phyloP scores from a whole-genome alignment of 2,797 vertebrate species.

The Pangasius djambal region DNA sequence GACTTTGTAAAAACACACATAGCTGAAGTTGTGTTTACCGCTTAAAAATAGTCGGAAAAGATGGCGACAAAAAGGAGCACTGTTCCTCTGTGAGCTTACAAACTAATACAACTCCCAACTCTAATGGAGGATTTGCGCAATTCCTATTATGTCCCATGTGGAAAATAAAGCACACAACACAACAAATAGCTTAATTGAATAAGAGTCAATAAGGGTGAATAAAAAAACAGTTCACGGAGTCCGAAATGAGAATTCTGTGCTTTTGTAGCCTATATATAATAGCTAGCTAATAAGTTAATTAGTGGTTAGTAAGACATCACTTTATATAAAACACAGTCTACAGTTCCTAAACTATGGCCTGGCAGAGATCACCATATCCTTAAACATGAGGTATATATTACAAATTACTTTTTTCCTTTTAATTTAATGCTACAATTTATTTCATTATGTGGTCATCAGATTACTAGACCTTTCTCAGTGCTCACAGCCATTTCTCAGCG shows the following conservation, averaged over 20 bases:
- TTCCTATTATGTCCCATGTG: constrained; percentile 43
- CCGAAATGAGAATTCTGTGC: background rate
- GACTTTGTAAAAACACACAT: constrained; percentile 46
- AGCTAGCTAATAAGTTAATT: background rate
- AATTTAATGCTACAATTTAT: no score
- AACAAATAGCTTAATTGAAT: constrained; percentile 18
- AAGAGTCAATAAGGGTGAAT: background rate
- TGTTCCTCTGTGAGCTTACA: constrained; percentile 44
- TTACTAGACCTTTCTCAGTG: no score
- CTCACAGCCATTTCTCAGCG: no score
- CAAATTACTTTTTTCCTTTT: no score
- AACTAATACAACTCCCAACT: constrained; percentile 32
- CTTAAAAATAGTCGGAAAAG: constrained; percentile 52
- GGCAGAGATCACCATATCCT: no score
- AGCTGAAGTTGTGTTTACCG: constrained; percentile 33
- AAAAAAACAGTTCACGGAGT: background rate
- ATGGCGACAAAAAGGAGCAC: constrained; percentile 33
- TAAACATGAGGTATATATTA: no score
- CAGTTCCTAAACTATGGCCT: background rate
- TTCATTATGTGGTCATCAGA: no score
- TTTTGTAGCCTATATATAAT: background rate
- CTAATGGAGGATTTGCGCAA: constrained; percentile 31
- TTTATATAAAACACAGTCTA: background rate
- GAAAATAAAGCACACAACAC: constrained; percentile 32
- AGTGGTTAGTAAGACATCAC: background rate